Evolutionary conservation across 2,888 invertebrate species (phyloP), one percentile per base, ranked within the genome.

Genomic region (Phorcus lineatus): DNA sequence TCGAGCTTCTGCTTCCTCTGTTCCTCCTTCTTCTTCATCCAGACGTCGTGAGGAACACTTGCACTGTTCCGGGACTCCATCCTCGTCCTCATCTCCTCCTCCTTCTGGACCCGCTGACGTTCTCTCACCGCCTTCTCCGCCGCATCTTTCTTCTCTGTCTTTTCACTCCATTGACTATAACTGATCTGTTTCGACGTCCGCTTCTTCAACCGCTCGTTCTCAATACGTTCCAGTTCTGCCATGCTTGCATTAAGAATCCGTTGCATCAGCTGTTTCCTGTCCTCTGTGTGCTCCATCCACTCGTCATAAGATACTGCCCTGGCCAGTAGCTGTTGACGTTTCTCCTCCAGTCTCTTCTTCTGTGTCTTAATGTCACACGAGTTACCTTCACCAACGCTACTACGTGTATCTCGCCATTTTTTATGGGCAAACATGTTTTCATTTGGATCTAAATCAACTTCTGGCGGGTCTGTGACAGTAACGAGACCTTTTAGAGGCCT

Each of bases 241-340:
- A 81, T 74, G 67, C 87, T 85, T 0, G 88, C 87, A 47, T 86
- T 80, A 16, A 88, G 81, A 28, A 90, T 87, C 40, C 86, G 82
- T n/a, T 85, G 83, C 74, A 88, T 89, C 28, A 90, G 80, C 24
- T 81, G 76, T 80, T 88, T 87, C 62, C 86, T 82, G 24, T 90
- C 87, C 17, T 87, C 88, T 0, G 86, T 78, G 67, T 88, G 88
- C n/a, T 86, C 86, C 86, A 89, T 84, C 90, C 90, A 90, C 76
- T 90, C 89, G 17, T 90, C 87, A 74, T 87, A 89, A 7, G 89
- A 85, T 67, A 89, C 85, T 19, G 89, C 89, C 40, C 78, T 86
- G 76, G 88, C 82, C 31, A 90, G 74, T 31, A 90, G 80, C 55
- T 86, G 83, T 57, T 90, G 87, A 40, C 89, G 78, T 62, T 86